Percentiles rank a stretch among this genome's conserved stretches.
Evolutionary conservation across 2,113 vertebrate species (phyloP).

Genomic region (Pyxicephalus adspersus): DNA sequence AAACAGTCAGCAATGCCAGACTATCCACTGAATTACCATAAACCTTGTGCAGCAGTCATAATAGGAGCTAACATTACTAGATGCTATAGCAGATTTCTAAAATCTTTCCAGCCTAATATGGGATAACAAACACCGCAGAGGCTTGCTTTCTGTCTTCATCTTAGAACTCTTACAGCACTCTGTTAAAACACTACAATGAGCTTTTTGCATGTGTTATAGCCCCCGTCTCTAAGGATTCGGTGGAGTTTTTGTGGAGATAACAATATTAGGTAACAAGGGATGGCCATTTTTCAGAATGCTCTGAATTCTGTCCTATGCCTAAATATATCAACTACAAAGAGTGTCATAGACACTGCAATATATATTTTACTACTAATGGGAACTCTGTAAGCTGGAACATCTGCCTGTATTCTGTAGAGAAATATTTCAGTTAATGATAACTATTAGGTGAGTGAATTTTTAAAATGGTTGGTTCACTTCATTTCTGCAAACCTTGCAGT

Average conservation of each 20-base stretch:
- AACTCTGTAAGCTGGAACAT: background rate
- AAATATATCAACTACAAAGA: slow-evolving; percentile 8
- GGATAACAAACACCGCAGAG: slow-evolving; percentile 20
- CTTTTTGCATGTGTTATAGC: slow-evolving; percentile 27
- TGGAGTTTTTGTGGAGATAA: background rate
- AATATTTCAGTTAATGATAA: background rate
- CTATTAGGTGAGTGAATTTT: background rate
- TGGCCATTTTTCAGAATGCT: slow-evolving; percentile 16
- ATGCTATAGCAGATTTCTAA: slow-evolving; percentile 12
- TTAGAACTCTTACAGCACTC: slow-evolving; percentile 20
- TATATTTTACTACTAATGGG: background rate
- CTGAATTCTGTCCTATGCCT: background rate
- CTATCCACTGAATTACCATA: background rate
- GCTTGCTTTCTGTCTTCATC: slow-evolving; percentile 2
- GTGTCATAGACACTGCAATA: background rate
- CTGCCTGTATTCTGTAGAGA: slow-evolving; percentile 9
- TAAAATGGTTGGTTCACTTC: too few species aligned
- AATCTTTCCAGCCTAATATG: slow-evolving; percentile 9
- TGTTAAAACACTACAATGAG: background rate
- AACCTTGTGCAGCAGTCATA: background rate
- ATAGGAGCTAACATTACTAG: background rate
- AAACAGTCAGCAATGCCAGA: slow-evolving; percentile 15
- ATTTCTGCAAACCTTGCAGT: too few species aligned
- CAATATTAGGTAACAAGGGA: slow-evolving; percentile 5
- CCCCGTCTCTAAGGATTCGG: background rate